These are phyloP conservation scores for Philereme transversata DNA, from an alignment of 2,888 invertebrate genomes.

Conservation along the genomic window DNA sequence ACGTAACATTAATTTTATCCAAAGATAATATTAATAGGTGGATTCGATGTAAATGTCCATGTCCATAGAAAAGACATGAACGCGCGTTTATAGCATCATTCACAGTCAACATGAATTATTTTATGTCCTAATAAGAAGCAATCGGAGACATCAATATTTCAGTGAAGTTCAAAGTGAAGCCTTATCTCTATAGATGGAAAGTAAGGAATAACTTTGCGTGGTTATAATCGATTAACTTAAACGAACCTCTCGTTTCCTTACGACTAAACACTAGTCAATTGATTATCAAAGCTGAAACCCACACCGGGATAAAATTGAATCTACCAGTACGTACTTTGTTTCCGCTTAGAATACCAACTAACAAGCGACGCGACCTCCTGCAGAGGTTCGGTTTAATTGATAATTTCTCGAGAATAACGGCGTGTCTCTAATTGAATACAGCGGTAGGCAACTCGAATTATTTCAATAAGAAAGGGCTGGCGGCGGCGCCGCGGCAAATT, in stretches of 20 bases:
- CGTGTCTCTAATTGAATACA: slow-evolving; percentile 66
- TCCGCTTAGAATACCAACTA: slow-evolving; percentile 41
- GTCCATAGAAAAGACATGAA: slow-evolving; percentile 56
- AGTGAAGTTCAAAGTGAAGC: no score
- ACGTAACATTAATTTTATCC: no score
- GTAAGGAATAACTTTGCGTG: no score
- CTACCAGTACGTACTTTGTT: slow-evolving; percentile 14
- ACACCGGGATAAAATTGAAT: slow-evolving; percentile 8
- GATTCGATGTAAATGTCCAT: slow-evolving; percentile 3
- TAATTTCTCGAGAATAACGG: slow-evolving; percentile 61
- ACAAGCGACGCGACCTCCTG: slow-evolving; percentile 46
- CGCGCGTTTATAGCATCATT: slow-evolving; percentile 32
- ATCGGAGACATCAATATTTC: no score
- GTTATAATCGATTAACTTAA: no score
- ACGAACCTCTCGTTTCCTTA: no score
- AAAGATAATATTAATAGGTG: no score
- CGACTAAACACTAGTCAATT: neutral
- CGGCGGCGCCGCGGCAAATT: slow-evolving; percentile 76
- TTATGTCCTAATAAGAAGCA: no score
- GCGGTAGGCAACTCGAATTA: slow-evolving; percentile 65
- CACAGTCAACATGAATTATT: no score
- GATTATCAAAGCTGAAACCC: neutral
- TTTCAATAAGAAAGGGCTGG: slow-evolving; percentile 72
- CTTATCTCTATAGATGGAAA: no score
- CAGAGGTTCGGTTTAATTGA: slow-evolving; percentile 55